phyloP scores from a whole-genome alignment of 2,113 vertebrate species.

The Addax nasomaculatus region DNA sequence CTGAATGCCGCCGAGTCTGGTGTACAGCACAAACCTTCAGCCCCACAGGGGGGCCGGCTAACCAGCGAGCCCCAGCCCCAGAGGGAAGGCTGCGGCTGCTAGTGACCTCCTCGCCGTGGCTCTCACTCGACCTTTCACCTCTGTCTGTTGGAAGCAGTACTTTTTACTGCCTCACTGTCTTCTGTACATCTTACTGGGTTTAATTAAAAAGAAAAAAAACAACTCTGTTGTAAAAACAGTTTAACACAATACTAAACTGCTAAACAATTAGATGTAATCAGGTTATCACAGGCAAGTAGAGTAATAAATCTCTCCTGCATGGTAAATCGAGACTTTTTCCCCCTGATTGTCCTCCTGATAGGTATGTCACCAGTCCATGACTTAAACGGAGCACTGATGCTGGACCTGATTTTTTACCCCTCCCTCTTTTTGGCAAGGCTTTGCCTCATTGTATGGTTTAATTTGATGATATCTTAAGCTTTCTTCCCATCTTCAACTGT shows the following conservation, averaged over 20 bases:
- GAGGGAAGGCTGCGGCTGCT: slow-evolving; percentile 97
- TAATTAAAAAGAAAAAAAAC: slow-evolving; percentile 79
- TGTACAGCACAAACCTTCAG: slow-evolving; percentile 97
- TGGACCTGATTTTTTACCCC: slow-evolving; percentile 82
- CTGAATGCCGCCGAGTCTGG: slow-evolving; percentile 97
- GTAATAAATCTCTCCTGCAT: slow-evolving; percentile 89
- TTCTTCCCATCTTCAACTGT: slow-evolving; percentile 75
- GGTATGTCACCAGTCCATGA: slow-evolving; percentile 81
- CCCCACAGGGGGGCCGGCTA: slow-evolving; percentile 92
- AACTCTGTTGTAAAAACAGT: slow-evolving; percentile 83
- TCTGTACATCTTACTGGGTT: slow-evolving; percentile 87
- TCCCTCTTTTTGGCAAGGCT: slow-evolving; percentile 74
- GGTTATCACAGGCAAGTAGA: slow-evolving; percentile 90
- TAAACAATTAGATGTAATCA: slow-evolving; percentile 90
- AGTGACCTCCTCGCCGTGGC: slow-evolving; percentile 83
- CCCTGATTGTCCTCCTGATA: slow-evolving; percentile 83
- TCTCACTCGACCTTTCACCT: slow-evolving; percentile 82
- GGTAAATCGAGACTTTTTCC: slow-evolving; percentile 84
- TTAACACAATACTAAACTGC: slow-evolving; percentile 91
- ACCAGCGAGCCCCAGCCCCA: slow-evolving; percentile 93
- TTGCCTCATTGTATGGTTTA: slow-evolving; percentile 81
- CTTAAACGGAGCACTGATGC: slow-evolving; percentile 83
- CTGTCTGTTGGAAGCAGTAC: slow-evolving; percentile 82
- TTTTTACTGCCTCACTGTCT: slow-evolving; percentile 80
- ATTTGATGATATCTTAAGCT: slow-evolving; percentile 79